Conservation (phyloP, 37 sponge, comb jelly and placozoan species). For the Axinella damicornis region DNA sequence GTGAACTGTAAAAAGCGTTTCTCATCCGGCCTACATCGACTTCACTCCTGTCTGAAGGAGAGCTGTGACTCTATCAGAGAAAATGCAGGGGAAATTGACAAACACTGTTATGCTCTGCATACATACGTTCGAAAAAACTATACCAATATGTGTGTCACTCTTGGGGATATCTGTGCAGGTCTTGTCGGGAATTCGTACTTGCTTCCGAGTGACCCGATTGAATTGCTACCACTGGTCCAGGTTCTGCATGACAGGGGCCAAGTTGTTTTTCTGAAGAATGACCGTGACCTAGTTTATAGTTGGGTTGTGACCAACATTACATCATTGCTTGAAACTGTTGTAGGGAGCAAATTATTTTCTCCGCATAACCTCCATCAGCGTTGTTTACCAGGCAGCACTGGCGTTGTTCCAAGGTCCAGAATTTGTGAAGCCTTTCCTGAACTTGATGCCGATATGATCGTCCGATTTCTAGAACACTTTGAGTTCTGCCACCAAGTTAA, state of each 20-base stretch:
- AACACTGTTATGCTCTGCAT: too few species aligned
- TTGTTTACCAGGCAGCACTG: background rate
- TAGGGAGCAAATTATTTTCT: conserved; percentile 24
- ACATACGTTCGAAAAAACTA: background rate
- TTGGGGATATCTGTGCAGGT: background rate
- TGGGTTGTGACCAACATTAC: conserved; percentile 10
- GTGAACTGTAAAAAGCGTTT: too few species aligned
- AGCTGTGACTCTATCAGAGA: too few species aligned
- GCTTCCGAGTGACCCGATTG: background rate
- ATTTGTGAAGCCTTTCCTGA: conserved; percentile 2
- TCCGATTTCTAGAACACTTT: conserved; percentile 6
- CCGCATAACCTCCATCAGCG: conserved; percentile 1
- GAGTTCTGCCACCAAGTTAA: conserved; percentile 34
- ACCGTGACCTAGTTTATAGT: background rate
- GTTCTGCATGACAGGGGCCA: background rate
- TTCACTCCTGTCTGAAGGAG: too few species aligned
- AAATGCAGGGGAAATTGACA: too few species aligned
- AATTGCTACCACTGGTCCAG: background rate
- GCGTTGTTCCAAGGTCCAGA: conserved; percentile 6
- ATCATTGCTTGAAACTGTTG: background rate
- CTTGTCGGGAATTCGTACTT: background rate
- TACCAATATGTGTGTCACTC: background rate
- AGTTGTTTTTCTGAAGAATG: background rate
- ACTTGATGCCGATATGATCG: background rate
- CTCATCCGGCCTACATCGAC: too few species aligned